These are phyloP conservation scores for Corynorhinus townsendii DNA, from an alignment of 2,113 vertebrate species.

Conservation along the genomic window DNA sequence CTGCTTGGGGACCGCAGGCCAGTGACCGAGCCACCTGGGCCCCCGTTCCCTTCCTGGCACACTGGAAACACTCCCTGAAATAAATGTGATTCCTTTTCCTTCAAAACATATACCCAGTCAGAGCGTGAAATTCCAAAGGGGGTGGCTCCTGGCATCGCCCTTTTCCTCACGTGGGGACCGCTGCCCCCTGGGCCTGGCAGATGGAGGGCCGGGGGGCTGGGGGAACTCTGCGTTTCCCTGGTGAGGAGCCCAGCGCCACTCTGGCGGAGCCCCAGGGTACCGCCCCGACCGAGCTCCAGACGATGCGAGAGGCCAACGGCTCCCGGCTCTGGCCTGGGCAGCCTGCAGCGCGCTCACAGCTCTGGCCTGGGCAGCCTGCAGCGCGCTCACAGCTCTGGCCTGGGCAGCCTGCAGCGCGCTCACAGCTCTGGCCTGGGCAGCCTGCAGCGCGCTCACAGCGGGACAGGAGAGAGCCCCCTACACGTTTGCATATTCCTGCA, in stretches of 20 bases:
- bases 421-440: fast-evolving
- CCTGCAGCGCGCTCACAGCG: background rate
- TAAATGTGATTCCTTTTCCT: background rate
- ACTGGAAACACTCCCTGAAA: background rate
- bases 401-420: too few species aligned
- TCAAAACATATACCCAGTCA: background rate
- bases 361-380: too few species aligned
- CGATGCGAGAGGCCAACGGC: too few species aligned
- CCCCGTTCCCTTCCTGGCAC: background rate
- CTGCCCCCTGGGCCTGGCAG: background rate
- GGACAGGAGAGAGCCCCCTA: background rate
- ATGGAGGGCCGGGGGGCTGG: background rate
- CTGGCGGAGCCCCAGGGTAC: fast-evolving
- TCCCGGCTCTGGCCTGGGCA: too few species aligned
- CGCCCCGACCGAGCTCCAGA: fast-evolving
- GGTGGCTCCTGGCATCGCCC: fast-evolving
- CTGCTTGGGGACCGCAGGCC: background rate
- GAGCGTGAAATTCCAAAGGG: background rate
- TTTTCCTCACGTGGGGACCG: fast-evolving
- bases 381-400: too few species aligned
- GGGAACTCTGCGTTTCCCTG: fast-evolving
- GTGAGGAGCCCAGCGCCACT: background rate
- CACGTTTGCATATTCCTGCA: fast-evolving
- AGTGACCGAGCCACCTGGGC: background rate
- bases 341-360: too few species aligned